Conservation (phyloP, 2,888 invertebrate species). For the Digitonthophagus gazella region DNA sequence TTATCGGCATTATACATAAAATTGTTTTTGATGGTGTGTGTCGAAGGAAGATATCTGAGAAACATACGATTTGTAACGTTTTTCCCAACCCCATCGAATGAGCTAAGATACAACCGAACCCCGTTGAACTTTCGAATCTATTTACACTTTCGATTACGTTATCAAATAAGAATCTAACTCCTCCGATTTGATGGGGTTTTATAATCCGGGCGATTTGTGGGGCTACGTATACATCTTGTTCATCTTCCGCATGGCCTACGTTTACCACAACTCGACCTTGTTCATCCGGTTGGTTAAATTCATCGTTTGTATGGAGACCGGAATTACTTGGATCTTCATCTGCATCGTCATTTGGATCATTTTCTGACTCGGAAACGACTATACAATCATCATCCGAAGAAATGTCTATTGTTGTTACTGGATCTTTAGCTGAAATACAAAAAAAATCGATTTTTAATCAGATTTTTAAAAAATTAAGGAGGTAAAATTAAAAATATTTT, state of each 20-base stretch:
- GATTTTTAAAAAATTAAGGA: constrained; percentile 6
- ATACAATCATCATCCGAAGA: constrained; percentile 82
- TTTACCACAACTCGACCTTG: constrained; percentile 91
- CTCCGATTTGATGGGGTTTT: constrained; percentile 89
- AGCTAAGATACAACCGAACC: constrained; percentile 97
- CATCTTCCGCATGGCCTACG: constrained; percentile 87
- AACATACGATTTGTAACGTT: constrained; percentile 80
- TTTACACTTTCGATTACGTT: constrained; percentile 93
- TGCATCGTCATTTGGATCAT: constrained; percentile 72
- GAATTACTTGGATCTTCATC: constrained; percentile 90
- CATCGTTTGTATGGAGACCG: constrained; percentile 89
- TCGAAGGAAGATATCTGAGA: constrained; percentile 92
- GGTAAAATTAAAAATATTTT: constrained; percentile 2
- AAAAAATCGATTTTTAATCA: constrained; percentile 1
- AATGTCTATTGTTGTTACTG: constrained; percentile 73
- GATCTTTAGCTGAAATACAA: constrained; percentile 46
- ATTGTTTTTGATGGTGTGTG: constrained; percentile 87
- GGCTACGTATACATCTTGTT: constrained; percentile 88
- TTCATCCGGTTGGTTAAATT: constrained; percentile 86
- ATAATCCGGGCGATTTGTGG: constrained; percentile 88
- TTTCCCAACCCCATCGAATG: constrained; percentile 99
- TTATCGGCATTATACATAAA: constrained; percentile 96
- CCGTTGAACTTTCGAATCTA: constrained; percentile 80
- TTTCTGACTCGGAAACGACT: constrained; percentile 79
- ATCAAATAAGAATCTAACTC: constrained; percentile 84